These are phyloP conservation scores for Drosophila oshimai DNA, from an alignment of 1,140 invertebrate species.

Conservation along the genomic window DNA sequence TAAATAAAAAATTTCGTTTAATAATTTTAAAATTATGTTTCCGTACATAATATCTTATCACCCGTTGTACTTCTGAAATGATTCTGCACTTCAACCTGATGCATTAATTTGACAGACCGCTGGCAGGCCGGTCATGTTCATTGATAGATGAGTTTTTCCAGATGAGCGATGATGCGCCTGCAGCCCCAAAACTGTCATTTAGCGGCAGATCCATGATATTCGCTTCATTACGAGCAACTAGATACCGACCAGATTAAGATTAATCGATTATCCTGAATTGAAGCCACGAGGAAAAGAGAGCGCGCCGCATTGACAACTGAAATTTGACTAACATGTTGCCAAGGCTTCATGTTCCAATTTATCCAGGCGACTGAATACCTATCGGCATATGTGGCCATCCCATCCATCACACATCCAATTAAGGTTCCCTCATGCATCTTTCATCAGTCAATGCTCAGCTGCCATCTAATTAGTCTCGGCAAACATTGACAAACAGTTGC, in stretches of 20 bases:
- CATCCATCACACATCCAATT: constrained; percentile 57
- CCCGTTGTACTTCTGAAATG: not conserved
- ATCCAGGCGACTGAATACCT: not conserved
- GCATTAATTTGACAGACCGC: constrained; percentile 18
- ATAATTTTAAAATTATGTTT: not conserved
- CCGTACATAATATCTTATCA: not conserved
- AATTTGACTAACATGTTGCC: constrained; percentile 24
- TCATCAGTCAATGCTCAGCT: constrained; percentile 41
- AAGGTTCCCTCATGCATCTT: constrained; percentile 49
- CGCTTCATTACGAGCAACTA: not conserved
- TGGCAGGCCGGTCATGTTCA: constrained; percentile 4
- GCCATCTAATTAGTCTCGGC: constrained; percentile 63
- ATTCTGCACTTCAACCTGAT: constrained; percentile 1
- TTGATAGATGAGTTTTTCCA: constrained; percentile 18
- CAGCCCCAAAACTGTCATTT: not conserved
- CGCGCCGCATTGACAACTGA: constrained; percentile 7
- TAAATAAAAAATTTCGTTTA: too few relatives aligned
- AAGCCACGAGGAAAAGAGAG: not conserved
- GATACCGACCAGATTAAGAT: constrained; percentile 24
- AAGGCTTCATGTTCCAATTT: constrained; percentile 3
- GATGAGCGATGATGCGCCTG: constrained; percentile 16
- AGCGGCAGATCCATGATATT: constrained; percentile 8
- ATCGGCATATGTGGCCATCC: constrained; percentile 39
- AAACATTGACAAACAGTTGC: constrained; percentile 70
- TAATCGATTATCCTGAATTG: constrained; percentile 17